Evolutionary conservation across 1,140 invertebrate genomes (phyloP), one percentile per base, ranked within the genome.

Genomic region (Brachionus paranguensis): DNA sequence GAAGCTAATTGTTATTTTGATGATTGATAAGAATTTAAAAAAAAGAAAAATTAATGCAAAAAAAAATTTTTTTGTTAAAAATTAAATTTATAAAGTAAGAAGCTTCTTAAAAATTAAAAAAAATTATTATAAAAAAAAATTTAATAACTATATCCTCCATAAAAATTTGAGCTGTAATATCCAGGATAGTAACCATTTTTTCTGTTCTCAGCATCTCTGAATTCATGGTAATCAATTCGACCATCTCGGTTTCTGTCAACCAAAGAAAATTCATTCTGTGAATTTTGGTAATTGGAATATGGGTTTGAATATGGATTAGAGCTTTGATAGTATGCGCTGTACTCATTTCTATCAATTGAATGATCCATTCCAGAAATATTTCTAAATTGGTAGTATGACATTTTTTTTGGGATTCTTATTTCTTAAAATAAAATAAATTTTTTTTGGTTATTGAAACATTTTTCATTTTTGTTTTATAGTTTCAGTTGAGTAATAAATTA

Each of bases 191-290:
- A 33, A 4, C 65, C 65, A 6, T 68, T 12, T 68, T 68, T 68
- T 74, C 70, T 41, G n/a, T 45, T 8, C 17, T 74, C 41, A 17
- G 33, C 70, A 45, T 74, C 41, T 43, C 33, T 45, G 20, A 43
- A 74, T 43, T 74, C 70, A 74, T 74, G 41, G 41, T 74, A 74
- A 74, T 74, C 70, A 45, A 74, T 45, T 0, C 70, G 33, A 45
- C 70, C 70, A 45, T 74, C 27, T 74, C 70, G 4, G 37, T 74
- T 45, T 6, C 70, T 41, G 17, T 74, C 70, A 74, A 74, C 3
- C 10, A 74, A 24, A 8, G 33, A 43, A 74, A 74, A 74, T 43
- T 74, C 41, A 17, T 74, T 0, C 12, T 74, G 11, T 6, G 70
- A 37, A 43, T 24, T 37, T 43, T 2, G 24, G 3, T 45, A 43